Evolutionary conservation across 2,888 invertebrate species (phyloP).

Genomic region (Tetragonula carbonaria): DNA sequence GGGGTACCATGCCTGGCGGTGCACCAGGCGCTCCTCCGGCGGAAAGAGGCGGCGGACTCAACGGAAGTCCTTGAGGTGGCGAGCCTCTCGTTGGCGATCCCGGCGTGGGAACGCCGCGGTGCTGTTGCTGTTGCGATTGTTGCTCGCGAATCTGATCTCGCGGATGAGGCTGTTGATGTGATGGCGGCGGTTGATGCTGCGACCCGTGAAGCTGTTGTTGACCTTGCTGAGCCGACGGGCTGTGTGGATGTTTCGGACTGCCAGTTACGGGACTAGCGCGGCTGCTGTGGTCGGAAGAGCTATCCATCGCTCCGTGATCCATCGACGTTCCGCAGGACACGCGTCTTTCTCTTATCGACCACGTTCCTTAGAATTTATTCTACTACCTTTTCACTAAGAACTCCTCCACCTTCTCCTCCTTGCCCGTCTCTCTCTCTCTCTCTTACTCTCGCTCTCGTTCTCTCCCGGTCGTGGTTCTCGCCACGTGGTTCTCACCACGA

Average conservation of each 20-base stretch:
- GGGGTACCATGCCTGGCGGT: constrained; percentile 86
- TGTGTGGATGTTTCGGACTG: constrained; percentile 81
- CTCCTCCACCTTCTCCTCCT: not conserved
- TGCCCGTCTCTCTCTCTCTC: not conserved
- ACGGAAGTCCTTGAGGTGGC: constrained; percentile 85
- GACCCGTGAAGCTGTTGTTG: constrained; percentile 75
- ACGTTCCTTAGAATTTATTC: not conserved
- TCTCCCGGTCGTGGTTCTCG: constrained; percentile 78
- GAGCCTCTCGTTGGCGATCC: constrained; percentile 84
- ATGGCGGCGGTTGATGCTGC: constrained; percentile 78
- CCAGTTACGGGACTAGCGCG: constrained; percentile 82
- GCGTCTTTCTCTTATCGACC: constrained; percentile 31
- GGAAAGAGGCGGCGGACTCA: constrained; percentile 88
- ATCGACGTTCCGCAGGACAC: constrained; percentile 66
- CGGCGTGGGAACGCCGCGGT: constrained; percentile 84
- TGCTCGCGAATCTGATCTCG: constrained; percentile 78
- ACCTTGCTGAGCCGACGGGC: constrained; percentile 76
- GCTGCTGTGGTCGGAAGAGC: constrained; percentile 84
- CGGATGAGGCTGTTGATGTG: constrained; percentile 76
- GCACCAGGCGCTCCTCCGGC: constrained; percentile 83
- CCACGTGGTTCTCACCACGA: constrained; percentile 74
- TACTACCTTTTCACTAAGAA: too few relatives aligned
- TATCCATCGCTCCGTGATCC: constrained; percentile 83
- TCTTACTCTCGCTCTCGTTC: constrained; percentile 27
- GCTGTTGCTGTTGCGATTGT: constrained; percentile 78